These are phyloP conservation scores for Sogatella furcifera DNA, from an alignment of 1,140 invertebrate genomes.

Conservation along the genomic window DNA sequence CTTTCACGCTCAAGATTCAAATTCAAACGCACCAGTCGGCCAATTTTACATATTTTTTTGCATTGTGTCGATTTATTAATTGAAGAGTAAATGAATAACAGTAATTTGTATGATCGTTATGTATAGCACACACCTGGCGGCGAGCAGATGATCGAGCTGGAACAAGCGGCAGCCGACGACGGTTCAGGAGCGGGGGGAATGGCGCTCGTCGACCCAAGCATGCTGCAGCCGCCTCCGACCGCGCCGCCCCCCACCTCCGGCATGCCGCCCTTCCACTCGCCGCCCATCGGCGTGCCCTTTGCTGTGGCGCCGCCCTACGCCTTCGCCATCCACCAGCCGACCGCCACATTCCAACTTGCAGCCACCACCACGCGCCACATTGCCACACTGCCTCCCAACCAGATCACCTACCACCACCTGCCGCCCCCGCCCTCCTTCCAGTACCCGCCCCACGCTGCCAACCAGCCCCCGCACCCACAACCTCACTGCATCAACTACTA, in stretches of 20 bases:
- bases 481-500: background rate
- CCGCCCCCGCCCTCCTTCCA: conserved; percentile 32
- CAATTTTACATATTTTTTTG: too few species aligned
- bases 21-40: too few species aligned
- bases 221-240: background rate
- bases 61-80: too few species aligned
- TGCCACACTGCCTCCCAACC: conserved; percentile 4
- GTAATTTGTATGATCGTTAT: too few species aligned
- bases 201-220: conserved; percentile 1
- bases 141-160: conserved; percentile 39
- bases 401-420: conserved; percentile 34
- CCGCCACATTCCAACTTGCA: background rate
- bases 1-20: too few species aligned
- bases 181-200: background rate
- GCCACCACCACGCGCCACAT: background rate
- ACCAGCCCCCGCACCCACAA: too few species aligned
- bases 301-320: conserved; percentile 41
- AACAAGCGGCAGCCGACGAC: conserved; percentile 34
- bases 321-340: conserved; percentile 27
- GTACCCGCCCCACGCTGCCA: conserved; percentile 19
- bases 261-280: conserved; percentile 29
- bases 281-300: conserved; percentile 44
- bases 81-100: too few species aligned
- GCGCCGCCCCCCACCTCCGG: background rate
- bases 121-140: conserved; percentile 45